These are phyloP conservation scores for Cossypha niveicapilla DNA, from an alignment of 2,797 vertebrate species.

Conservation along the genomic window DNA sequence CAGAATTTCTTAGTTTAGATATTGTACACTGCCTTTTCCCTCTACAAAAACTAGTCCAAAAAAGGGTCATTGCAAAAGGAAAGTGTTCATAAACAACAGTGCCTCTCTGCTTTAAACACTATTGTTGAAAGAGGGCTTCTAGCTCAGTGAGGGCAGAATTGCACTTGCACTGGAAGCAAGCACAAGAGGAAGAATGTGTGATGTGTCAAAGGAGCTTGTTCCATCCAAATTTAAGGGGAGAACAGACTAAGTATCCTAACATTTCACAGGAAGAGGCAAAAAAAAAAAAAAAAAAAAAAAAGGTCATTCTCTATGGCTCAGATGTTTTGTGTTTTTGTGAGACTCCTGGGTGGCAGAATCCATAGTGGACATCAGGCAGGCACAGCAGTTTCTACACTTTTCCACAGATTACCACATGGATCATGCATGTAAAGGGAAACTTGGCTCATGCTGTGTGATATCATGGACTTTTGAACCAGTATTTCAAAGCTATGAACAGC, in stretches of 20 bases:
- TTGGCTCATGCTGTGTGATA: neutral
- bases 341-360: neutral
- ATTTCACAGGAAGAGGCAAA: neutral
- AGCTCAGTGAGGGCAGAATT: neutral
- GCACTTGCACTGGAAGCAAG: neutral
- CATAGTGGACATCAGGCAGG: neutral
- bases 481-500: neutral
- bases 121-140: neutral
- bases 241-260: neutral
- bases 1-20: neutral
- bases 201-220: neutral
- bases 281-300: neutral
- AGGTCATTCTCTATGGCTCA: neutral
- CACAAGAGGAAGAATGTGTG: accelerated
- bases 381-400: neutral
- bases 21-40: neutral
- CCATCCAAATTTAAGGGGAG: neutral
- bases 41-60: neutral
- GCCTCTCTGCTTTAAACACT: neutral
- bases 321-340: neutral
- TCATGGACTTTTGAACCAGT: neutral
- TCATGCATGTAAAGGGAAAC: neutral
- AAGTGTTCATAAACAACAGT: neutral
- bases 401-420: neutral
- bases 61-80: neutral